Evolutionary conservation across 2,113 vertebrate genomes (phyloP).

Genomic region (Austrofundulus limnaeus): DNA sequence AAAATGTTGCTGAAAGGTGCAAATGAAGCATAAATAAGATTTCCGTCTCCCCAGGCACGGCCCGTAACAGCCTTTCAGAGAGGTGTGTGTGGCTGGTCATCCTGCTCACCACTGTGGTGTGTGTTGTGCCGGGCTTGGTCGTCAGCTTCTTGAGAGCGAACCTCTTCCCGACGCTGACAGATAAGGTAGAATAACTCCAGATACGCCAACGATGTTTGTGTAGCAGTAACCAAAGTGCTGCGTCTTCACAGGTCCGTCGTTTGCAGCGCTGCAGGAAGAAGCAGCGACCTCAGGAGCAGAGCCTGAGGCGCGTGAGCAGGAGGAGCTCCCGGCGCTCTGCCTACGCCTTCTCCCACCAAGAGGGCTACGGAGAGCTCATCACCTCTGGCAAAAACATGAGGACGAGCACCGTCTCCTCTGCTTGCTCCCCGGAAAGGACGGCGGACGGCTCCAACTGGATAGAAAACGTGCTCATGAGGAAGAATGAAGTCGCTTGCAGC

Average conservation of each 20-base stretch:
- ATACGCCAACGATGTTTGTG: too few relatives aligned
- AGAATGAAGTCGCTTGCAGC: slow-evolving; percentile 65
- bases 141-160: slow-evolving; percentile 78
- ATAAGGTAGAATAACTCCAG: slow-evolving; percentile 80
- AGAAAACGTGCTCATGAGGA: slow-evolving; percentile 66
- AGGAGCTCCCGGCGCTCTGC: slow-evolving; percentile 83
- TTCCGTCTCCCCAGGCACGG: slow-evolving; percentile 78
- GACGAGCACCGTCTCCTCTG: slow-evolving; percentile 56
- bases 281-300: slow-evolving; percentile 71
- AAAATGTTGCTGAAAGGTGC: background rate
- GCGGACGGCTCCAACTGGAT: slow-evolving; percentile 72
- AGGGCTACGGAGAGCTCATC: slow-evolving; percentile 84
- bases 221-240: background rate
- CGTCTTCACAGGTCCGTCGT: slow-evolving; percentile 72
- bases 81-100: slow-evolving; percentile 83
- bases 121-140: slow-evolving; percentile 78
- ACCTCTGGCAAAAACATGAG: slow-evolving; percentile 87
- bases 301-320: slow-evolving; percentile 75
- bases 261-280: slow-evolving; percentile 76
- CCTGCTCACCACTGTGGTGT: slow-evolving; percentile 82
- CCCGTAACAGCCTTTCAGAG: slow-evolving; percentile 77
- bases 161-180: slow-evolving; percentile 79
- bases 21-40: background rate
- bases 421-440: slow-evolving; percentile 54
- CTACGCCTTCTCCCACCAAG: slow-evolving; percentile 86